phyloP scores from a whole-genome alignment of 2,888 invertebrate genomes.

The Perithous albicinctus region DNA sequence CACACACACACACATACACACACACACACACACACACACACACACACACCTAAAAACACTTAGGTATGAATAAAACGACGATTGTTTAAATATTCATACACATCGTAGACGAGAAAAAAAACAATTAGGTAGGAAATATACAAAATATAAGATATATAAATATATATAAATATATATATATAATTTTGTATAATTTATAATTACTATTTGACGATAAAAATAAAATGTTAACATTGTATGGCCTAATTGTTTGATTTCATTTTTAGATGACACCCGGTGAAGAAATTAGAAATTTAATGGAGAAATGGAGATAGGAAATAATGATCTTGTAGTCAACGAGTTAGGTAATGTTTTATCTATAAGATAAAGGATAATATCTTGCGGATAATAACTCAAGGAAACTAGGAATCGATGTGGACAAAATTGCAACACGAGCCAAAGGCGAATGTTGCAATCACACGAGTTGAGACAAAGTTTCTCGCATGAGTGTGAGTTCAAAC shows the following conservation, averaged over 20 bases:
- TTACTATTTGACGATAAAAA: constrained; percentile 76
- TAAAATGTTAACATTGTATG: constrained; percentile 80
- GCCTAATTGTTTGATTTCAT: constrained; percentile 71
- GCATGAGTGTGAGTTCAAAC: too few species aligned
- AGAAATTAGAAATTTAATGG: too few species aligned
- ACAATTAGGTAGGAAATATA: constrained; percentile 76
- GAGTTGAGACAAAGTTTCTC: too few species aligned
- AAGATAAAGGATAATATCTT: too few species aligned
- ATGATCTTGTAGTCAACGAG: too few species aligned
- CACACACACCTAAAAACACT: constrained; percentile 59
- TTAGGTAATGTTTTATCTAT: too few species aligned
- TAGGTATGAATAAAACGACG: constrained; percentile 62
- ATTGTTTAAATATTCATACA: constrained; percentile 65
- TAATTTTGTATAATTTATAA: constrained; percentile 82
- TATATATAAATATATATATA: constrained; percentile 72
- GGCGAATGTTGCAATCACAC: too few species aligned
- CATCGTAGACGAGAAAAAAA: constrained; percentile 58
- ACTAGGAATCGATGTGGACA: too few species aligned
- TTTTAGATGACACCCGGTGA: too few species aligned
- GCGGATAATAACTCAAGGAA: too few species aligned
- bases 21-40: constrained; percentile 31
- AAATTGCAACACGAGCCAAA: too few species aligned
- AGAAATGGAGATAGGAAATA: too few species aligned
- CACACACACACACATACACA: constrained; percentile 11
- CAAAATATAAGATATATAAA: constrained; percentile 74